Evolutionary conservation across 2,888 invertebrate genomes (phyloP), one percentile per base, ranked within the genome.

Genomic region (Maniola hyperantus): DNA sequence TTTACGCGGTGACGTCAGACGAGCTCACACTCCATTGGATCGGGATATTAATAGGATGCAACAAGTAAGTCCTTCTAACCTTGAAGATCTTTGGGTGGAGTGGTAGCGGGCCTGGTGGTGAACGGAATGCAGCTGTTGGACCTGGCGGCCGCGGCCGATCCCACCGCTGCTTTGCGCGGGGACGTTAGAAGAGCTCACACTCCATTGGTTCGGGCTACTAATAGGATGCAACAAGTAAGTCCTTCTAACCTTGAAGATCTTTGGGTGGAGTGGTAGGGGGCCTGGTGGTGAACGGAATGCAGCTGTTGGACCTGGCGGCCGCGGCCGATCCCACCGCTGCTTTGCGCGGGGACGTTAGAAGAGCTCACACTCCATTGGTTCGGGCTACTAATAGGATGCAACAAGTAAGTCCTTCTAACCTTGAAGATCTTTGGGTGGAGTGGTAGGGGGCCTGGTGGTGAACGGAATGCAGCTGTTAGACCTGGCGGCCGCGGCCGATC

Each of bases 81-180:
- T 10, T 42, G 0, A 42, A 93, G 97, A 48, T 95, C 97, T 1
- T 98, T 98, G 89, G 93, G 95, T 67, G 99, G 99, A 0, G 96
- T 97, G 39, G 94, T 98, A 66, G 96, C 98, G 4, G 99, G 99
- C 0, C 91, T 98, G 10, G 98, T 97, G 13, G 96, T 97, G 65
- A 98, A 98, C 82, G 97, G 97, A 6, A 93, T 96, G 66, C 91
- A 97, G 58, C 94, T 98, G 18, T 91, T 99, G 71, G 98, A 99
- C 84, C 87, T 97, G 81, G 97, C 97, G 0, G 96, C 97, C 0
- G 96, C 97, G 59, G 96, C 96, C 48, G 97, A 98, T 83, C 93
- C 96, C 0, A 94, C 96, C 64, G 95, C 96, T 0, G 94, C 95
- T 0, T 94, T 96, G 18, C 92, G 97, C 67, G 98, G 98, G 15